phyloP scores from a whole-genome alignment of 2,113 vertebrate genomes.

The Madoqua kirkii region DNA sequence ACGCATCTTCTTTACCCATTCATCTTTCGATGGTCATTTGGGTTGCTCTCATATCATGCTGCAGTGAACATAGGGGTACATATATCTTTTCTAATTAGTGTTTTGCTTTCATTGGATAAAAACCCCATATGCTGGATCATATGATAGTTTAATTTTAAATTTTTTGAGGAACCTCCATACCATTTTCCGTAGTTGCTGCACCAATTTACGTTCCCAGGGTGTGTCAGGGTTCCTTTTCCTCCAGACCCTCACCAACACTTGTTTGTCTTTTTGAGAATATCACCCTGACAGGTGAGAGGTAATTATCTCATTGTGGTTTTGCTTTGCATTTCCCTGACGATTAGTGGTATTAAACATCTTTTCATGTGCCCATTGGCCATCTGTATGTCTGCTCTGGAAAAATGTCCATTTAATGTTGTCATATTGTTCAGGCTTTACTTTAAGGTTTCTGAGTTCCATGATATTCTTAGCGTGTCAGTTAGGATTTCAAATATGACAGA shows the following conservation, averaged over 20 bases:
- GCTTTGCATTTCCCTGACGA: neutral
- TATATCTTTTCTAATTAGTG: neutral
- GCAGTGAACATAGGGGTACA: neutral
- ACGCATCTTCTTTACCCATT: neutral
- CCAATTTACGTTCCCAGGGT: neutral
- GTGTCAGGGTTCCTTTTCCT: neutral
- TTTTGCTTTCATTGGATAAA: neutral
- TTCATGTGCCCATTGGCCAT: neutral
- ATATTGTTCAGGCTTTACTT: neutral
- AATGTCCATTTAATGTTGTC: neutral
- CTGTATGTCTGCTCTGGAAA: neutral
- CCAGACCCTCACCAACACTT: neutral
- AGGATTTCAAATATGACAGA: neutral
- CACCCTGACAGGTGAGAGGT: neutral
- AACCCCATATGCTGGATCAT: neutral
- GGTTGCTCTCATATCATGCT: neutral
- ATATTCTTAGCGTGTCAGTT: neutral
- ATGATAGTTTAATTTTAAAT: neutral
- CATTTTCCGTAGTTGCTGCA: neutral
- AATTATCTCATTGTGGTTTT: neutral
- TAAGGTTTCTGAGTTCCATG: neutral
- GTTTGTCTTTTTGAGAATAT: neutral
- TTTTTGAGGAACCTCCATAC: neutral
- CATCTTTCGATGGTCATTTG: neutral
- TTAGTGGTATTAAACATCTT: neutral